phyloP scores from a whole-genome alignment of 2,888 invertebrate species.

The Orthosia incerta region DNA sequence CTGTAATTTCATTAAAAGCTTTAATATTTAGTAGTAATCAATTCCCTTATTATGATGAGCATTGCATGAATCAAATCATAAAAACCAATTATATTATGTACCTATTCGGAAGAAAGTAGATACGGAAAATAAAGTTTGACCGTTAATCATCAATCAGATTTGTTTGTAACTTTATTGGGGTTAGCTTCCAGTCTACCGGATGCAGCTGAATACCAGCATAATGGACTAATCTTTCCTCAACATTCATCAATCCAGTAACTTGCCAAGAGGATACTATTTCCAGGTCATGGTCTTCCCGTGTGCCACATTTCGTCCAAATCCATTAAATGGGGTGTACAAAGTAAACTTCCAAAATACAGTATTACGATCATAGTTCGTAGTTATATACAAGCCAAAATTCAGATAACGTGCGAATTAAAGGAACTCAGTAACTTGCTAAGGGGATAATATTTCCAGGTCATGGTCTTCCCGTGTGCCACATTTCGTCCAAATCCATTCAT shows the following conservation, averaged over 20 bases:
- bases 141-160: neutral
- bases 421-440: too few species aligned
- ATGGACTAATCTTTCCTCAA: too few species aligned
- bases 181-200: too few species aligned
- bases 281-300: neutral
- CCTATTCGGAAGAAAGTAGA: neutral
- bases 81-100: neutral
- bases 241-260: too few species aligned
- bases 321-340: too few species aligned
- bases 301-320: neutral
- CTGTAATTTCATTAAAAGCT: slow-evolving; percentile 58
- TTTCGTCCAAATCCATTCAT: neutral
- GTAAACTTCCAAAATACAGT: too few species aligned
- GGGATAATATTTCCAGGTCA: too few species aligned
- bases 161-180: too few species aligned
- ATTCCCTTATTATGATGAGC: slow-evolving; percentile 15
- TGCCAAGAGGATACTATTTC: too few species aligned
- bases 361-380: neutral
- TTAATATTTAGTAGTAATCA: slow-evolving; percentile 37
- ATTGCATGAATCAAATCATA: neutral
- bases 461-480: neutral
- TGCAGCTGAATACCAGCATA: too few species aligned
- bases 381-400: neutral
- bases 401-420: neutral
- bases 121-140: neutral